Base-by-base conservation (phyloP, 2,888 invertebrate species). In the Zele albiditarsus region DNA sequence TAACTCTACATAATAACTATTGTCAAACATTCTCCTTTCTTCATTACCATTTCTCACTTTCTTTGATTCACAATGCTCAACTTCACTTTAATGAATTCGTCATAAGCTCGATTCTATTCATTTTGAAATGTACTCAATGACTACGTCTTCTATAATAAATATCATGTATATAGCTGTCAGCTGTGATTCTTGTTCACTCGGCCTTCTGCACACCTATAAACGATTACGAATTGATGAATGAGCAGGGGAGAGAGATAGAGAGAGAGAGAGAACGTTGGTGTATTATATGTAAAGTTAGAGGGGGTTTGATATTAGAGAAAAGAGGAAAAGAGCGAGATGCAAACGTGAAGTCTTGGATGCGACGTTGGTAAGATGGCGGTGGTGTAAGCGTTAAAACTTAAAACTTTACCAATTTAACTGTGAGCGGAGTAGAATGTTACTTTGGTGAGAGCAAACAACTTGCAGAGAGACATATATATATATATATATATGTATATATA, bases 351-450 rank as follows among this genome's bases (percentile, higher is more conserved):
- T 53, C 31, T 60, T n/a, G 14, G 60, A 46, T 62, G 60, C 28
- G 71, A 71, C 62, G 49, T 38, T 62, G 42, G 71, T 42, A 62
- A 38, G 62, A 62, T 46, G 67, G 49, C 16, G 67, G 67, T 73
- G 74, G 66, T 73, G 65, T 76, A 78, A 79, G 79, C 78, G 79
- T 78, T 80, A 79, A 78, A 80, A 80, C 80, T 80, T 80, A 76
- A 79, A 80, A 80, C 80, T 80, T 80, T 80, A 77, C 80, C 80
- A 80, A 80, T 80, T 80, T 80, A 80, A 80, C 80, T 79, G 80
- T 76, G 77, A 78, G 73, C 77, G 27, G 79, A 79, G 78, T 80
- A 78, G 80, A 79, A 80, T 80, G 78, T 80, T 79, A 79, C 77
- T 76, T 67, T 63, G 53, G 69, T 42, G 62, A 71, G 73, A 75